Conservation (phyloP, 2,113 vertebrate genomes). For the Scomber colias region DNA sequence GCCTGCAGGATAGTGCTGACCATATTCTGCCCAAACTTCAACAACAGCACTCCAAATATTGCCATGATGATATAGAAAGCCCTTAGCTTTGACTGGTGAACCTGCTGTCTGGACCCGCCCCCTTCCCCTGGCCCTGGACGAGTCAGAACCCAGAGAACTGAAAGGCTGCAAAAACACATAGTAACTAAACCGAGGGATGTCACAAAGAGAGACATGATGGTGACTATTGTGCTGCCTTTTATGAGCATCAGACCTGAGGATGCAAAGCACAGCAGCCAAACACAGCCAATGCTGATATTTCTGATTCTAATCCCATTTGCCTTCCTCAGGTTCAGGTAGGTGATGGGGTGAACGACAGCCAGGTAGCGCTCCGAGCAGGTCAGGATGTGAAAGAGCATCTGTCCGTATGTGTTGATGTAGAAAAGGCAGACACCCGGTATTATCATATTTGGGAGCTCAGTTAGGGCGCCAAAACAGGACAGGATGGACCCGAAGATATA, state of each 20-base stretch:
- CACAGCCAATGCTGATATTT: slow-evolving; percentile 4
- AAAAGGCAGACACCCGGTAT: not conserved
- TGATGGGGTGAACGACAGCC: slow-evolving; percentile 44
- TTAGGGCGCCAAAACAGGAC: rapidly evolving
- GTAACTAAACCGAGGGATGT: rapidly evolving
- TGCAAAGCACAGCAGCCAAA: not conserved
- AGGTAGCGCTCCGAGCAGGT: slow-evolving; percentile 51
- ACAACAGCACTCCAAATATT: too few species aligned
- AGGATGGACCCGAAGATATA: not conserved
- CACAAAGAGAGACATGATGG: too few species aligned
- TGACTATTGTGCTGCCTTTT: rapidly evolving
- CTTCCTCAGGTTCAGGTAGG: slow-evolving; percentile 20
- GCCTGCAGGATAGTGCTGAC: too few species aligned
- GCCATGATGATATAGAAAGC: too few species aligned
- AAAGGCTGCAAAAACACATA: not conserved
- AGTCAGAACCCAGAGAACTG: too few species aligned
- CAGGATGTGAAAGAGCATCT: not conserved
- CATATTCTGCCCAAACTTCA: too few species aligned
- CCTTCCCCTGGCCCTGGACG: too few species aligned
- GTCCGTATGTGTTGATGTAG: rapidly evolving
- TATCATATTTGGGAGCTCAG: rapidly evolving
- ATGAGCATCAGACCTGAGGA: too few species aligned
- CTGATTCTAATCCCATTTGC: not conserved
- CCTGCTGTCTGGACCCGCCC: too few species aligned
- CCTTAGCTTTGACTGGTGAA: too few species aligned